Evolutionary conservation across 2,113 vertebrate genomes (phyloP).

Genomic region (Microcebus lehilahytsara): DNA sequence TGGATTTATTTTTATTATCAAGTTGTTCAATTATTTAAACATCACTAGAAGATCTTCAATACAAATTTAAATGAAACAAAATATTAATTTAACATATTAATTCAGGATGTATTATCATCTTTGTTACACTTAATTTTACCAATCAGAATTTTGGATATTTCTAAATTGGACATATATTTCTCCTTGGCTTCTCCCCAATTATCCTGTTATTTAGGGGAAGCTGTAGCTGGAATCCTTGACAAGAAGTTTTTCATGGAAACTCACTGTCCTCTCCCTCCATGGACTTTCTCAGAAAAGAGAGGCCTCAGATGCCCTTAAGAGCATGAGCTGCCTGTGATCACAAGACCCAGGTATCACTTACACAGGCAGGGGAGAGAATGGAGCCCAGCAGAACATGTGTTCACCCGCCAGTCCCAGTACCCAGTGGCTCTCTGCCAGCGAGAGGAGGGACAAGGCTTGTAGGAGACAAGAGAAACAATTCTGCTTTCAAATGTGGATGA

Average conservation of each 20-base stretch:
- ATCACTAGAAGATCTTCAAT: not conserved
- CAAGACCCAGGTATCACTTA: slow-evolving; percentile 67
- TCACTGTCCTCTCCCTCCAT: not conserved
- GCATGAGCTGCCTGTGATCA: slow-evolving; percentile 61
- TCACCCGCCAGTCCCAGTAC: not conserved
- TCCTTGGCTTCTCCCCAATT: not conserved
- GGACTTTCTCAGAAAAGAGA: slow-evolving; percentile 56
- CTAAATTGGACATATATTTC: not conserved
- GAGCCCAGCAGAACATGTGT: not conserved
- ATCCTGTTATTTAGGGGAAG: not conserved
- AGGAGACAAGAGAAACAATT: not conserved
- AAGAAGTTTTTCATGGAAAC: not conserved
- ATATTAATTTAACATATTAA: not conserved
- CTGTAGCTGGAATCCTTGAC: not conserved
- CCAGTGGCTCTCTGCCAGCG: not conserved
- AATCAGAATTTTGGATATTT: not conserved
- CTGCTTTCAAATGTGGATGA: not conserved
- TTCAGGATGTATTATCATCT: not conserved
- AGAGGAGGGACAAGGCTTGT: not conserved
- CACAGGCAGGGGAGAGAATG: slow-evolving; percentile 10
- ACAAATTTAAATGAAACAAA: slow-evolving; percentile 15
- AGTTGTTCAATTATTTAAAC: not conserved
- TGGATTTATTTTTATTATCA: slow-evolving; percentile 27
- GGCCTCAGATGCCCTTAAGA: slow-evolving; percentile 33
- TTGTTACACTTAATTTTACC: not conserved